Base-by-base conservation (phyloP, 2,888 invertebrate genomes). In the Rhagium mordax region DNA sequence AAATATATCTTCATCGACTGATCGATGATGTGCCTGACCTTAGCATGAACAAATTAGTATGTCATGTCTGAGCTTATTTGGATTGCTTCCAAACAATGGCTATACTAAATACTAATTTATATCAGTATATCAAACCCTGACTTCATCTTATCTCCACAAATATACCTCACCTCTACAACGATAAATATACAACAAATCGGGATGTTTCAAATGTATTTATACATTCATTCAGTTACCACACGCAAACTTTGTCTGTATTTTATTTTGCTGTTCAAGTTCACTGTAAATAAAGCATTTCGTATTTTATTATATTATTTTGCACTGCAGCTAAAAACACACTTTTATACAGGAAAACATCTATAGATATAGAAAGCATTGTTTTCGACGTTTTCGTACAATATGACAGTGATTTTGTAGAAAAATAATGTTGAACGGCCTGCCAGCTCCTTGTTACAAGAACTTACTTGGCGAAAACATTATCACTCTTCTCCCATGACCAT, bases 41-140 rank as follows among this genome's bases (percentile, higher is more conserved):
- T 41, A 13, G 16, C 47, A 41, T 48, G 53, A 18, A 67, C 53
- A 41, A 71, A 67, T 62, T 70, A n/a, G n/a, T n/a, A n/a, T n/a
- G n/a, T 62, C 55, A 64, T 57, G 41, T 47, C n/a, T 64, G 33
- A 64, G 59, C 47, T 71, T 53, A 53, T 57, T 64, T 67, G 71
- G 71, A 67, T 61, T 20, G 60, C 47, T 59, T 71, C 67, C 71
- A 66, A 70, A 55, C 29, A 57, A 41, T 20, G 13, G 47, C 47
- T 33, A n/a, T n/a, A n/a, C n/a, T n/a, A n/a, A n/a, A 18, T 47
- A 13, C 47, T 61, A n/a, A 47, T 47, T 61, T 61, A 47, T 61
- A n/a, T 10, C 6, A 41, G 21, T 6, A 47, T 60, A 16, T 65
- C 33, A 51, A 60, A 57, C 13, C 41, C 33, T 16, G 29, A 33